Percentiles rank a stretch among this genome's conserved stretches.
phyloP scores from a whole-genome alignment of 2,797 vertebrate genomes.

The Tamandua tetradactyla region DNA sequence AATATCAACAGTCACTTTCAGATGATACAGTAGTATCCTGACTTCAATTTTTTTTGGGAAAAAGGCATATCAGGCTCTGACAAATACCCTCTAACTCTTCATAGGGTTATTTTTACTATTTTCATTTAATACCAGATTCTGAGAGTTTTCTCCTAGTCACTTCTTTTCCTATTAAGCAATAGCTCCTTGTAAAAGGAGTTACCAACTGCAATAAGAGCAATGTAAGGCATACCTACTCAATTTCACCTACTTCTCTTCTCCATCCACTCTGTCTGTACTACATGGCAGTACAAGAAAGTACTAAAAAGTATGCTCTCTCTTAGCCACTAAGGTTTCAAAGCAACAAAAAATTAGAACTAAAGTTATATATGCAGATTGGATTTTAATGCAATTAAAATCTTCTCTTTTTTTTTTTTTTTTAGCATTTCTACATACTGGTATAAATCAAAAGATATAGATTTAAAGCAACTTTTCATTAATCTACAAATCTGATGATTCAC shows the following conservation, averaged over 20 bases:
- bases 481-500: conserved; percentile 22
- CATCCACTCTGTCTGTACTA: background rate
- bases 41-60: conserved; percentile 24
- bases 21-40: background rate
- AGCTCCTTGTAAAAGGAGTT: background rate
- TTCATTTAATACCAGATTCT: background rate
- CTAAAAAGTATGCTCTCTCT: conserved; percentile 2
- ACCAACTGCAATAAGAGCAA: background rate
- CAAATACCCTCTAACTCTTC: background rate
- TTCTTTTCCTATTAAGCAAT: conserved; percentile 27
- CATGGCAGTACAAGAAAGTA: conserved; percentile 16
- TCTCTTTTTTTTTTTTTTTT: conserved; percentile 20
- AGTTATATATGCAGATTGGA: background rate
- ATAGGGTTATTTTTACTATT: background rate
- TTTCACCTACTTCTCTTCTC: background rate
- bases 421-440: background rate
- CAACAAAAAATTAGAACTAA: conserved; percentile 20
- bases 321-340: conserved; percentile 25
- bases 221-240: background rate
- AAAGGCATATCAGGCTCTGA: background rate
- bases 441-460: conserved; percentile 40
- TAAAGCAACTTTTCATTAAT: conserved; percentile 11
- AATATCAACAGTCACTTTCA: conserved; percentile 13
- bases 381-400: conserved; percentile 13
- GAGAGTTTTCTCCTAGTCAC: conserved; percentile 6